Evolutionary conservation across 2,797 vertebrate genomes (phyloP).

Genomic region (Myotis findleyi): DNA sequence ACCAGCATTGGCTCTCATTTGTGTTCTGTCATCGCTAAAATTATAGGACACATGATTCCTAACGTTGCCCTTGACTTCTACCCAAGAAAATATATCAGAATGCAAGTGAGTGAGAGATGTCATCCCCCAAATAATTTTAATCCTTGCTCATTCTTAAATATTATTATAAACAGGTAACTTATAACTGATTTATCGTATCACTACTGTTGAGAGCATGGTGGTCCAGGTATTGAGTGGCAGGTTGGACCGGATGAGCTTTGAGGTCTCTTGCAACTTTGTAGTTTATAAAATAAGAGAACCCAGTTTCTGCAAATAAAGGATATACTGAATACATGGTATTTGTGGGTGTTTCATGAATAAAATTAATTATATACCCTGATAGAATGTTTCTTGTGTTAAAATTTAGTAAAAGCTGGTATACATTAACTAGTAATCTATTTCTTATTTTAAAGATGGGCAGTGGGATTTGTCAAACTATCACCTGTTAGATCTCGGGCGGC

Average conservation of each 20-base stretch:
- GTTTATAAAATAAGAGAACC: neutral
- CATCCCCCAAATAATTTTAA: neutral
- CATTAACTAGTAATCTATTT: neutral
- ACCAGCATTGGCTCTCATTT: neutral
- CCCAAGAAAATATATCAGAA: neutral
- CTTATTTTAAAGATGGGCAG: slow-evolving; percentile 93
- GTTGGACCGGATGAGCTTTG: neutral
- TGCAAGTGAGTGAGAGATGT: neutral
- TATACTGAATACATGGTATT: neutral
- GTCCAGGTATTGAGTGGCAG: neutral
- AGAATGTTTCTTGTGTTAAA: slow-evolving; percentile 42
- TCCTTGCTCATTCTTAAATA: slow-evolving; percentile 38
- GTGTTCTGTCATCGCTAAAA: slow-evolving; percentile 8
- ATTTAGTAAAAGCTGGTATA: neutral
- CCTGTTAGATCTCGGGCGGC: slow-evolving; percentile 95
- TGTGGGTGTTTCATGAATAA: neutral
- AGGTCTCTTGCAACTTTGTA: neutral
- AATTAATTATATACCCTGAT: neutral
- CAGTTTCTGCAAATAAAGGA: neutral
- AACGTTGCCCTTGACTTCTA: slow-evolving; percentile 11
- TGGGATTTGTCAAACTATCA: slow-evolving; percentile 99
- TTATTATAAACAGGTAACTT: neutral
- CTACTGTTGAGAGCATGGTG: neutral
- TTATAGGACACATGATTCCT: neutral
- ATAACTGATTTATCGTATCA: neutral